Evolutionary conservation across 2,113 vertebrate species (phyloP).

Genomic region (Zeus faber): DNA sequence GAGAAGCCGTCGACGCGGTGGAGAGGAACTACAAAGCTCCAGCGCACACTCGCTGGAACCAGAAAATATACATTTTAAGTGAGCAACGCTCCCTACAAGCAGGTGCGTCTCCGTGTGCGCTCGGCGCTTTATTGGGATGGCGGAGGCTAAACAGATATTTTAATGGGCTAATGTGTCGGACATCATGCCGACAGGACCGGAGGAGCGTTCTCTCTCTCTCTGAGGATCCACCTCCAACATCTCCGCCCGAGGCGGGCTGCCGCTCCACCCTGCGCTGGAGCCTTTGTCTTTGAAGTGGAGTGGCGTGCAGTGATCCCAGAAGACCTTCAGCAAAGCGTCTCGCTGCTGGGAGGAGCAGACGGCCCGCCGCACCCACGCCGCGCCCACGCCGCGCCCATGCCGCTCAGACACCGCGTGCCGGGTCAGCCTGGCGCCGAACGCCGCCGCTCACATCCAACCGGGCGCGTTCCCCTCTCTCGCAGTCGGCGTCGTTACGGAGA

Average conservation of each 20-base stretch:
- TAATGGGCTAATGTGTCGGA: slow-evolving; percentile 47
- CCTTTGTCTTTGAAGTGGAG: slow-evolving; percentile 67
- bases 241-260: no score
- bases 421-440: no score
- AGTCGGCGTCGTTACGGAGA: no score
- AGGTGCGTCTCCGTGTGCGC: slow-evolving; percentile 12
- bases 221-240: no score
- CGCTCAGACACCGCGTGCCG: slow-evolving; percentile 68
- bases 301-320: slow-evolving; percentile 70
- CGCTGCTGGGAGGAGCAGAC: slow-evolving; percentile 43
- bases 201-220: no score
- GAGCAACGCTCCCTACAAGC: no score
- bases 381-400: slow-evolving; percentile 58
- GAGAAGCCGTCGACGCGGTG: slow-evolving; percentile 51
- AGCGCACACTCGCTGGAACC: slow-evolving; percentile 29
- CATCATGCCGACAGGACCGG: slow-evolving; percentile 38
- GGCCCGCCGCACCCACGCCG: slow-evolving; percentile 42
- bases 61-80: no score
- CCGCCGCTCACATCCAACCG: no score
- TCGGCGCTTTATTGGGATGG: no score
- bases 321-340: slow-evolving; percentile 75
- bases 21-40: slow-evolving; percentile 48
- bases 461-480: no score
- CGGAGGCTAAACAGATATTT: no score
- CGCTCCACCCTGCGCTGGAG: no score